Percentiles rank a stretch among this genome's conserved stretches.
Conservation (phyloP, 2,113 vertebrate genomes). For the Oncorhynchus gorbuscha region DNA sequence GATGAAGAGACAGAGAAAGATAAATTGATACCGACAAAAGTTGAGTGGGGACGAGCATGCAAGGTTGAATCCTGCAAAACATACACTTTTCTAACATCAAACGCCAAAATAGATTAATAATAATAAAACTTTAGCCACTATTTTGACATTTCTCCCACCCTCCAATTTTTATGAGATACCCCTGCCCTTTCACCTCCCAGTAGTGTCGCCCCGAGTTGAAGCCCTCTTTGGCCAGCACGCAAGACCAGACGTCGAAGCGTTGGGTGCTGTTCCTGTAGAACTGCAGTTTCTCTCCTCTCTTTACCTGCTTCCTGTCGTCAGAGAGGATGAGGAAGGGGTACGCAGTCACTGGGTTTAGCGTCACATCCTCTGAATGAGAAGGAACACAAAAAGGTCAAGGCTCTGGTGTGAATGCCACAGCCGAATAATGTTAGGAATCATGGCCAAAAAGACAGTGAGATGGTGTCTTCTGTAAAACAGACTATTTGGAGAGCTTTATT, state of each 20-base stretch:
- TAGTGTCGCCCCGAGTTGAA: slow-evolving; percentile 70
- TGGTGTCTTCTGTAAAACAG: background rate
- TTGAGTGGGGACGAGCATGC: background rate
- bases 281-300: slow-evolving; percentile 73
- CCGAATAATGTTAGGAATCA: too few relatives aligned
- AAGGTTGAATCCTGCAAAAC: background rate
- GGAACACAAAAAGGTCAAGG: background rate
- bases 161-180: background rate
- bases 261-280: slow-evolving; percentile 68
- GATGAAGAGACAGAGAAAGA: background rate
- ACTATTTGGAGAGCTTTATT: background rate
- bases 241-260: slow-evolving; percentile 77
- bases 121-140: too few relatives aligned
- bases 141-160: too few relatives aligned
- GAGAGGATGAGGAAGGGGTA: slow-evolving; percentile 77
- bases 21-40: background rate
- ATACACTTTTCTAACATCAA: too few relatives aligned
- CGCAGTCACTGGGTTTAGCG: slow-evolving; percentile 73
- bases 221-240: slow-evolving; percentile 65
- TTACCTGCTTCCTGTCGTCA: slow-evolving; percentile 71
- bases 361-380: slow-evolving; percentile 59
- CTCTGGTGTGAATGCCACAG: too few relatives aligned
- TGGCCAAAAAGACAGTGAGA: background rate
- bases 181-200: slow-evolving; percentile 67
- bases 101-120: too few relatives aligned